These are phyloP conservation scores for Stenodera caucasica DNA, from an alignment of 2,888 invertebrate genomes.

Conservation along the genomic window DNA sequence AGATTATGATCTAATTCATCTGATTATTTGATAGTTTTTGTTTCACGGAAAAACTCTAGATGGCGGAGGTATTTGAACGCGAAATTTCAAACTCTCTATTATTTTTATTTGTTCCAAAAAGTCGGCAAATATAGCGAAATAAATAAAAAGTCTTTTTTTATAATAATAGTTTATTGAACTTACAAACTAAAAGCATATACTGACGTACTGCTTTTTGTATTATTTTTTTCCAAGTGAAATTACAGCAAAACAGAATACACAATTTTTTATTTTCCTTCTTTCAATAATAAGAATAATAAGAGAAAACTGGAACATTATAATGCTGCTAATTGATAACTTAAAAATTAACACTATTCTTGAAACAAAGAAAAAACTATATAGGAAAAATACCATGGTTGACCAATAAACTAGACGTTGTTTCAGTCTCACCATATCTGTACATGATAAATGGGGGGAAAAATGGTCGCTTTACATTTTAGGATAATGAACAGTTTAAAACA, in stretches of 20 bases:
- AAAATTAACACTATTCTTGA: constrained; percentile 40
- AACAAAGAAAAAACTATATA: constrained; percentile 40
- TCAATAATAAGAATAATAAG: no score
- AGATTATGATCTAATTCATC: no score
- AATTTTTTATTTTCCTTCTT: no score
- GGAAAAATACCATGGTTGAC: neutral
- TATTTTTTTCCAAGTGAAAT: constrained; percentile 32
- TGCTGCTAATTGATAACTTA: constrained; percentile 37
- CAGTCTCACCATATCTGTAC: neutral
- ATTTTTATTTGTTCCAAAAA: no score
- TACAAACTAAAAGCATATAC: constrained; percentile 49
- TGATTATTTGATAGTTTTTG: no score
- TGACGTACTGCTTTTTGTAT: constrained; percentile 42
- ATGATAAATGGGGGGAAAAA: neutral
- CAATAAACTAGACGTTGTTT: neutral
- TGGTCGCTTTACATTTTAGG: neutral
- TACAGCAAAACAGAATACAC: constrained; percentile 43
- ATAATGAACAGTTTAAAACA: neutral
- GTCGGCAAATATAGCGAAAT: no score
- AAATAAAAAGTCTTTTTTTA: constrained; percentile 11
- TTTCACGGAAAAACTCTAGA: no score
- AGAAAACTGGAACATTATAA: constrained; percentile 26
- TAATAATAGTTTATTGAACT: constrained; percentile 47
- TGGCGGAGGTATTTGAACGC: no score
- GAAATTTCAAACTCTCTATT: no score